Evolutionary conservation across 2,888 invertebrate species (phyloP).

Genomic region (Yponomeuta plumbellus): DNA sequence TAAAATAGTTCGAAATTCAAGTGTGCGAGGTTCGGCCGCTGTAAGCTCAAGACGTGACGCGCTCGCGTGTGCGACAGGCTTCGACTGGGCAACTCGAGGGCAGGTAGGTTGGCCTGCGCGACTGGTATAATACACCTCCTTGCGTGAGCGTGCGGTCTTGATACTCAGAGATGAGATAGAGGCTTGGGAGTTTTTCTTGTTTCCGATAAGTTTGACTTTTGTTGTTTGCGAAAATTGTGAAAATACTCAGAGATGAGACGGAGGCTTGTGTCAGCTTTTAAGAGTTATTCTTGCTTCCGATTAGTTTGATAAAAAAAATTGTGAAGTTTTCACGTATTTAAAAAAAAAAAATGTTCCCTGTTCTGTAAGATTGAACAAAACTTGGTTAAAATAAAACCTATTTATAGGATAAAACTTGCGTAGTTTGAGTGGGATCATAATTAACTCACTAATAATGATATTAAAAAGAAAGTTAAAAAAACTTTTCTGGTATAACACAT

Average conservation of each 20-base stretch:
- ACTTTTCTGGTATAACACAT: too few relatives aligned
- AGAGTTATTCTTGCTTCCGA: neutral
- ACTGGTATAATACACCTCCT: conserved; percentile 67
- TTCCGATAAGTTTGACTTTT: too few relatives aligned
- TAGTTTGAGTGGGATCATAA: too few relatives aligned
- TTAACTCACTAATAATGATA: too few relatives aligned
- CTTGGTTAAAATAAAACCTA: too few relatives aligned
- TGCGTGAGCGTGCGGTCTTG: conserved; percentile 44
- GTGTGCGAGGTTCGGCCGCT: conserved; percentile 35
- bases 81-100: conserved; percentile 57
- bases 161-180: conserved; percentile 43
- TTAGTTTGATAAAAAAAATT: too few relatives aligned
- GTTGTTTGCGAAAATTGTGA: too few relatives aligned
- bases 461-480: too few relatives aligned
- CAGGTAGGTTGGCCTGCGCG: conserved; percentile 73
- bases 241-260: conserved; percentile 45
- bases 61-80: conserved; percentile 54
- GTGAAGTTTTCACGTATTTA: too few relatives aligned
- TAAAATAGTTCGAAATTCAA: conserved; percentile 32
- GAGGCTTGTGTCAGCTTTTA: conserved; percentile 5
- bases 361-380: too few relatives aligned
- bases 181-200: conserved; percentile 15
- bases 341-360: too few relatives aligned
- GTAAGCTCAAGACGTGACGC: conserved; percentile 36
- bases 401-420: too few relatives aligned